Evolutionary conservation across 2,113 vertebrate genomes (phyloP).

Genomic region (Nettapus auritus): DNA sequence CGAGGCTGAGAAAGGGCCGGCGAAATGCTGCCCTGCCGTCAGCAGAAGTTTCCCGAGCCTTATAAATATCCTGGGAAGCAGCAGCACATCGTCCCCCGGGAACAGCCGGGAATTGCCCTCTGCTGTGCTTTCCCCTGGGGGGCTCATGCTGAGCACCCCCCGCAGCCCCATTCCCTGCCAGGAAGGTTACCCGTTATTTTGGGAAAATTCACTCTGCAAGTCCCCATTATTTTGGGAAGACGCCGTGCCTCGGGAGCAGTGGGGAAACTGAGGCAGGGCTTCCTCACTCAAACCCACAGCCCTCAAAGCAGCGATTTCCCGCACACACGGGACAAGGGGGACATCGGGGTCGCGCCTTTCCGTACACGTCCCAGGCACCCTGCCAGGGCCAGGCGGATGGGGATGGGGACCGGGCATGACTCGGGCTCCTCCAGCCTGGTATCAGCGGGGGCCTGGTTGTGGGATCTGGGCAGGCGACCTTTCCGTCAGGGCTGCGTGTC

Average conservation of each 20-base stretch:
- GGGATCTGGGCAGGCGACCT: background rate
- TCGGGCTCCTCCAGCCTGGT: background rate
- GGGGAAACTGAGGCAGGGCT: background rate
- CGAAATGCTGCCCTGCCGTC: background rate
- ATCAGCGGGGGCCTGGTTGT: background rate
- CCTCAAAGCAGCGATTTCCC: fast-evolving
- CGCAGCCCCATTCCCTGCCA: background rate
- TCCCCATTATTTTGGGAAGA: background rate
- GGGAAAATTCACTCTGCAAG: background rate
- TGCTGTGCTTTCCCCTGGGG: too few species aligned
- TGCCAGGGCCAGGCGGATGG: background rate
- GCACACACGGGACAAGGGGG: fast-evolving
- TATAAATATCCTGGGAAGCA: slow-evolving; percentile 56
- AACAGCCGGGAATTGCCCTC: background rate
- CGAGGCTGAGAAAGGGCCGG: background rate
- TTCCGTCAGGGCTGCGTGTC: background rate
- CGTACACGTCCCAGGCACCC: fast-evolving
- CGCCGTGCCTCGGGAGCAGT: fast-evolving
- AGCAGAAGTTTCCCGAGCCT: background rate
- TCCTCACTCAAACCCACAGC: background rate
- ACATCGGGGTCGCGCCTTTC: fast-evolving
- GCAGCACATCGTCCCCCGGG: background rate
- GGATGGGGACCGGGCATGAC: background rate
- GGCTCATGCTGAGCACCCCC: background rate
- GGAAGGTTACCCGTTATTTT: background rate